Percentiles rank a stretch among this genome's conserved stretches.
phyloP scores from a whole-genome alignment of 2,113 vertebrate species.

The Callipepla squamata region DNA sequence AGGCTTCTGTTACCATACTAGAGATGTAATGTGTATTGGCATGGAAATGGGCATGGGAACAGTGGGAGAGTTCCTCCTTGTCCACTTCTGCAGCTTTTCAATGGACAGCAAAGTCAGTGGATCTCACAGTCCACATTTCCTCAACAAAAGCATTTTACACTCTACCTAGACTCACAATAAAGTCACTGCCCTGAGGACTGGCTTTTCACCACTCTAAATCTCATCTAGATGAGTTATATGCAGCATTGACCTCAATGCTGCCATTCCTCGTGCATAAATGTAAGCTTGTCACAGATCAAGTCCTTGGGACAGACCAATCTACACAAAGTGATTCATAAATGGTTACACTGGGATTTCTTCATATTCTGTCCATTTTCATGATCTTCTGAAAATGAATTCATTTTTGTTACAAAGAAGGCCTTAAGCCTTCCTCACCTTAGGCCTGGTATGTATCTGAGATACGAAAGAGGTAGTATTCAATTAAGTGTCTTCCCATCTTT shows the following conservation, averaged over 20 bases:
- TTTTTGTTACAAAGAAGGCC: not conserved
- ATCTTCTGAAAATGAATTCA: not conserved
- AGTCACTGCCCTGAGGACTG: not conserved
- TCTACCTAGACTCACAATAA: not conserved
- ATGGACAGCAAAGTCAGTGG: not conserved
- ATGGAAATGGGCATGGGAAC: not conserved
- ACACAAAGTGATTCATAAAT: not conserved
- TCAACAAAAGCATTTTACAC: not conserved
- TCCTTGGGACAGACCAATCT: not conserved
- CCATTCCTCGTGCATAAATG: not conserved
- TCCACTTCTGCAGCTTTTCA: not conserved
- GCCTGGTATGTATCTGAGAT: not conserved
- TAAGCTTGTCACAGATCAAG: not conserved
- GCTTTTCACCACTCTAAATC: not conserved
- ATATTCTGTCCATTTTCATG: not conserved
- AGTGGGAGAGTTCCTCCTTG: not conserved
- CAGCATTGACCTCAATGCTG: not conserved
- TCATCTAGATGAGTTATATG: not conserved
- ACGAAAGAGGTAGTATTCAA: not conserved
- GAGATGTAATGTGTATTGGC: not conserved
- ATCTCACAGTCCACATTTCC: not conserved
- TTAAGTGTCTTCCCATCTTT: not conserved
- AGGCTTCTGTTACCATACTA: not conserved
- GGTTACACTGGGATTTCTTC: not conserved
- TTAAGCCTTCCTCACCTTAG: not conserved